Percentiles rank a stretch among this genome's conserved stretches.
phyloP scores from a whole-genome alignment of 2,888 invertebrate genomes.

The Orthonevra nobilis region DNA sequence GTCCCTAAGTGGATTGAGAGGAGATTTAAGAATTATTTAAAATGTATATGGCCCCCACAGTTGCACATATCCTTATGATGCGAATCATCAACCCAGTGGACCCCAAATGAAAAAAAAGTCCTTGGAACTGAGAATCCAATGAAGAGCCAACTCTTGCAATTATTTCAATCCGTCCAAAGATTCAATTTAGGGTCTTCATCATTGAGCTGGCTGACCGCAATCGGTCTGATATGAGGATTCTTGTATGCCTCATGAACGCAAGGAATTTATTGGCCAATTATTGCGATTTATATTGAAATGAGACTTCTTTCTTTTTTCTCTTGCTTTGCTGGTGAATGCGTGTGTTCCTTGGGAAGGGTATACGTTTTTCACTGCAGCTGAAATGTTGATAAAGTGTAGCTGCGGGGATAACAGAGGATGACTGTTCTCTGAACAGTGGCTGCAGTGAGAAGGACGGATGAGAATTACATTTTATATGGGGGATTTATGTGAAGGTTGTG shows the following conservation, averaged over 20 bases:
- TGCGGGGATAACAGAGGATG: constrained; percentile 33
- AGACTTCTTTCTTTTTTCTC: constrained; percentile 3
- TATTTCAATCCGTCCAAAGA: constrained; percentile 59
- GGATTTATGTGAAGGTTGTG: constrained; percentile 64
- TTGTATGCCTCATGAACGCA: constrained; percentile 7
- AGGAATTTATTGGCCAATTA: constrained; percentile 64
- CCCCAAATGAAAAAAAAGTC: background rate
- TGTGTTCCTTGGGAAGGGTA: constrained; percentile 21
- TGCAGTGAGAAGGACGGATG: constrained; percentile 27
- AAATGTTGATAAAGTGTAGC: constrained; percentile 36
- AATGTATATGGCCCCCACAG: constrained; percentile 13
- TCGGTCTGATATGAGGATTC: constrained; percentile 14
- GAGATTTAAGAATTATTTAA: constrained; percentile 36
- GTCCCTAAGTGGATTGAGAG: constrained; percentile 36
- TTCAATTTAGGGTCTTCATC: constrained; percentile 61
- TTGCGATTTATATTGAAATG: constrained; percentile 52
- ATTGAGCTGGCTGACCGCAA: constrained; percentile 29
- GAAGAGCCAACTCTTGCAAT: constrained; percentile 32
- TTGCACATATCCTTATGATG: constrained; percentile 10
- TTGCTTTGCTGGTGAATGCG: constrained; percentile 28
- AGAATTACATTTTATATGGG: constrained; percentile 51
- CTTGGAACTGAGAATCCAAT: background rate
- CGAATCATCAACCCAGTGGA: background rate
- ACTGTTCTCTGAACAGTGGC: constrained; percentile 25
- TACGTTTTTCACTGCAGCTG: constrained; percentile 14